Evolutionary conservation across 2,113 vertebrate genomes (phyloP).

Genomic region (Megaleporinus macrocephalus): DNA sequence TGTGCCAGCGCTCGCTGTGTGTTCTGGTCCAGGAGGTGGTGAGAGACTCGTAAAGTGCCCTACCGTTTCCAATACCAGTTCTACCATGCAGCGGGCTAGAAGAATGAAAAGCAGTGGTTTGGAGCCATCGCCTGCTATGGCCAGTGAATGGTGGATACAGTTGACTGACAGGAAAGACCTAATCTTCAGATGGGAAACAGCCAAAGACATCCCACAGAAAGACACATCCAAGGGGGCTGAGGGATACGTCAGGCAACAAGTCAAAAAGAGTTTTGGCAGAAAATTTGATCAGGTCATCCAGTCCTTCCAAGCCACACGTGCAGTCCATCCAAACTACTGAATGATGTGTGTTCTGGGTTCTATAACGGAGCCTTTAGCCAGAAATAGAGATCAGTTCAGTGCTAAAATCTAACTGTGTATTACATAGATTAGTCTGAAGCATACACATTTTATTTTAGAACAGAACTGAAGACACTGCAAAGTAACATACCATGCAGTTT

Average conservation of each 20-base stretch:
- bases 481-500: too few relatives aligned
- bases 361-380: background rate
- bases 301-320: too few relatives aligned
- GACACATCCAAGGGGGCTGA: background rate
- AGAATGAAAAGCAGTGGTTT: background rate
- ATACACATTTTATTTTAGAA: too few relatives aligned
- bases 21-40: background rate
- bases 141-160: background rate
- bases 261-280: too few relatives aligned
- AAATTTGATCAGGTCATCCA: too few relatives aligned
- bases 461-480: too few relatives aligned
- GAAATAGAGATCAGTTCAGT: too few relatives aligned
- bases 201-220: background rate
- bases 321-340: too few relatives aligned
- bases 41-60: background rate
- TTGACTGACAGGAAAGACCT: background rate
- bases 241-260: too few relatives aligned
- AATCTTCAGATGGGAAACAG: background rate
- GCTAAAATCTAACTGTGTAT: too few relatives aligned
- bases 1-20: background rate
- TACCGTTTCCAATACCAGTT: background rate
- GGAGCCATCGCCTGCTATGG: background rate
- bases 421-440: too few relatives aligned
- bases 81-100: background rate
- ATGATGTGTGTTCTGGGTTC: background rate